phyloP scores from a whole-genome alignment of 2,797 vertebrate species.

The Mycteria americana region DNA sequence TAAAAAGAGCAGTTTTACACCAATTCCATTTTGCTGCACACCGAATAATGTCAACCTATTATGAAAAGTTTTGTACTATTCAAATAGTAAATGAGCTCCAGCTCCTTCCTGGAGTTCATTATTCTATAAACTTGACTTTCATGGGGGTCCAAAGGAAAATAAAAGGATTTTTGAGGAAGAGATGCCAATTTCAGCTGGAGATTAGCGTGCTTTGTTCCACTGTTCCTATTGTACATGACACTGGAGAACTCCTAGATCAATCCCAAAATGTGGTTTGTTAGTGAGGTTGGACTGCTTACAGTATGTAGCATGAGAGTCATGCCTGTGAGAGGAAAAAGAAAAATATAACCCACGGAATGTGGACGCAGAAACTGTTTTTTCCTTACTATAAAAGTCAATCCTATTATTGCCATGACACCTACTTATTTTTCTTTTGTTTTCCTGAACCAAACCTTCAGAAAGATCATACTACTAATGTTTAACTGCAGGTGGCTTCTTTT shows the following conservation, averaged over 20 bases:
- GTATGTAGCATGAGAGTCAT: background rate
- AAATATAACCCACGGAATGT: background rate
- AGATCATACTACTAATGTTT: background rate
- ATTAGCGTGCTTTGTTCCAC: background rate
- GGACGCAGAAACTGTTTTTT: background rate
- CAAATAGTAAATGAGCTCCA: slow-evolving; percentile 36
- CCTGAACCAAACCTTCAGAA: background rate
- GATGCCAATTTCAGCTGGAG: background rate
- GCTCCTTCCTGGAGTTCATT: slow-evolving; percentile 48
- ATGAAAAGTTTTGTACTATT: slow-evolving; percentile 12
- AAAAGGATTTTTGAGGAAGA: slow-evolving; percentile 7
- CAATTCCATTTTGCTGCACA: background rate
- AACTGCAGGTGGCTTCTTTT: background rate
- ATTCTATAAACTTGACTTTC: slow-evolving; percentile 27
- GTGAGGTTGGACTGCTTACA: background rate
- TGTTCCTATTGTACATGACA: background rate
- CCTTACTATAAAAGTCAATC: slow-evolving; percentile 1
- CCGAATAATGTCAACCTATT: slow-evolving; percentile 4
- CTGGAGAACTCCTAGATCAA: background rate
- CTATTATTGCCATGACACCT: background rate
- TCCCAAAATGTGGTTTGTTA: background rate
- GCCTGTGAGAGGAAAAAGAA: background rate
- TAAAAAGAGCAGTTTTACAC: background rate
- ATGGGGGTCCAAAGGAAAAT: slow-evolving; percentile 5
- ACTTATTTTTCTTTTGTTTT: slow-evolving; percentile 2